Conservation (phyloP, 2,888 invertebrate genomes). For the Bruchidius siliquastri region DNA sequence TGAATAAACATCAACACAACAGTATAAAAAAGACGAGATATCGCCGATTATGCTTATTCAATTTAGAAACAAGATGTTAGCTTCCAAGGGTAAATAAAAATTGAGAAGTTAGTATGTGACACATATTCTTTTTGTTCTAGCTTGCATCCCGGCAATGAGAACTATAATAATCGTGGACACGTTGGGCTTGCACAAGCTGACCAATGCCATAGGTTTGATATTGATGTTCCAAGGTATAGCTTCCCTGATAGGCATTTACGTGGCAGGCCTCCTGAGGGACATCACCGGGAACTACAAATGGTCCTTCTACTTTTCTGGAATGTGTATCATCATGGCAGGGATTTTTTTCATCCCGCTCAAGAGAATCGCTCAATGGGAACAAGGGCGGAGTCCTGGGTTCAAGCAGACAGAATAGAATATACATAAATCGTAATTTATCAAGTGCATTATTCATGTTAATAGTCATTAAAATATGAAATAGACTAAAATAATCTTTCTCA, state of each 20-base stretch:
- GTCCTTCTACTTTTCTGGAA: constrained; percentile 32
- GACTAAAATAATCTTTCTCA: no score
- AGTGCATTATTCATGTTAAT: no score
- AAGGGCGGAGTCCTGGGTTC: not conserved
- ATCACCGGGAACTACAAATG: constrained; percentile 22
- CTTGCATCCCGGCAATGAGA: constrained; percentile 68
- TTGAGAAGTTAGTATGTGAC: not conserved
- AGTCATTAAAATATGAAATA: no score
- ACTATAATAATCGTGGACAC: constrained; percentile 83
- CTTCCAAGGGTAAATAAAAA: no score
- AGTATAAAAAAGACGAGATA: no score
- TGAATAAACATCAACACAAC: no score
- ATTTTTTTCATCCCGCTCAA: constrained; percentile 29
- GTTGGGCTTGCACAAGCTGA: constrained; percentile 82
- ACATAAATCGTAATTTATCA: no score
- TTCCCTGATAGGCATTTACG: constrained; percentile 66
- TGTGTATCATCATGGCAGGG: constrained; percentile 26
- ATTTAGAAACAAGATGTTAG: no score
- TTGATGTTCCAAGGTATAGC: constrained; percentile 89
- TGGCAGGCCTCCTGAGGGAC: constrained; percentile 36
- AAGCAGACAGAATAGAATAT: no score
- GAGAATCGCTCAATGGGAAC: constrained; percentile 24
- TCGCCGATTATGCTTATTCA: no score
- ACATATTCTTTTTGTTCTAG: constrained; percentile 49
- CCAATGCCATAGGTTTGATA: constrained; percentile 87